phyloP scores from a whole-genome alignment of 2,888 invertebrate genomes.

The Hydropsyche betteni region DNA sequence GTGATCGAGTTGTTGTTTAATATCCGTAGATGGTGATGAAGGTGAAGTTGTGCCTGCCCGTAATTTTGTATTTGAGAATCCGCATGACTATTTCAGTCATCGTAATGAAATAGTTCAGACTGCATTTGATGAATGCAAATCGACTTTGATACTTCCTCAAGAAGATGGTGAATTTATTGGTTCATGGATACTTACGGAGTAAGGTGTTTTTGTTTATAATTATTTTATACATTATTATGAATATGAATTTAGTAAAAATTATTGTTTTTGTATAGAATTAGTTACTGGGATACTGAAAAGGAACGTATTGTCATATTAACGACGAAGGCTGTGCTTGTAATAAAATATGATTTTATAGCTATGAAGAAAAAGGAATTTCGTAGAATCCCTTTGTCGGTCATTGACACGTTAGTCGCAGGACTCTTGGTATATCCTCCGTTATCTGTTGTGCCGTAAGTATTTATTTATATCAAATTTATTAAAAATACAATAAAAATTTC shows the following conservation, averaged over 20 bases:
- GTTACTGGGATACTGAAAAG: conserved; percentile 87
- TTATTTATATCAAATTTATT: conserved; percentile 36
- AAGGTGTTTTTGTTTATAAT: conserved; percentile 56
- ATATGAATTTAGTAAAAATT: background rate
- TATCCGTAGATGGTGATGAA: background rate
- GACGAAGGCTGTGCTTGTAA: conserved; percentile 74
- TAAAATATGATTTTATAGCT: conserved; percentile 88
- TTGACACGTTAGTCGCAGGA: conserved; percentile 79
- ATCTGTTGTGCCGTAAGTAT: conserved; percentile 83
- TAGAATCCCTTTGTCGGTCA: conserved; percentile 72
- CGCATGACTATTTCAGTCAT: conserved; percentile 76
- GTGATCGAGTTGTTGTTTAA: background rate
- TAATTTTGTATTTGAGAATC: conserved; percentile 67
- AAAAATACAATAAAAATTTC: background rate
- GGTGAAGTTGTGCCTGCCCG: conserved; percentile 56
- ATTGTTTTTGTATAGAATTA: conserved; percentile 66
- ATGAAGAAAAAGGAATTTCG: conserved; percentile 76
- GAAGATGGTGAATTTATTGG: conserved; percentile 77
- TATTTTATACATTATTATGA: conserved; percentile 15
- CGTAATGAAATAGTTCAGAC: conserved; percentile 77
- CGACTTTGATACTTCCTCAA: conserved; percentile 70
- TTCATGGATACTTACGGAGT: conserved; percentile 86
- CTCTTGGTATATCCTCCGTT: conserved; percentile 83
- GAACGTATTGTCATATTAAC: conserved; percentile 81
- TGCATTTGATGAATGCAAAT: conserved; percentile 76